Base-by-base conservation (phyloP, 2,888 invertebrate species). In the Sceliomorpha sp. region DNA sequence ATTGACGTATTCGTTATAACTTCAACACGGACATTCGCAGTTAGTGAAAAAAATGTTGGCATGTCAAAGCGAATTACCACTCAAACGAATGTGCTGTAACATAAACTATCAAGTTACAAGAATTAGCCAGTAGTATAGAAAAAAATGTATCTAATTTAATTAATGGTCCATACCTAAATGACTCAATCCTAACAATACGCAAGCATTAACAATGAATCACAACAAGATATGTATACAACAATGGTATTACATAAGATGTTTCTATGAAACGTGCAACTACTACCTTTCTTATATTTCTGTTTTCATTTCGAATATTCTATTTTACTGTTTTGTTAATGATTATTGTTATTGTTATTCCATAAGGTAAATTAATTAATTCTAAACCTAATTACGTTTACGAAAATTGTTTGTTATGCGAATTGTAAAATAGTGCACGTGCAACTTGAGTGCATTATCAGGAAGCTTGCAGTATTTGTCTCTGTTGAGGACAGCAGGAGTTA, bases 161-260 rank as follows among this genome's bases (percentile, higher is more conserved):
- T 86, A 81, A 87, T 87, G 86, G 84, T 88, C 86, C 88, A 88
- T 88, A 88, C 88, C 88, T 88, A 88, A 88, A 86, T 88, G 88
- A 88, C 87, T 88, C 87, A 87, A 86, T 88, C 88, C 88, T 88
- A 88, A 87, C 83, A 87, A 88, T 86, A 88, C 86, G 88, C 88
- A 88, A 88, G 88, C 88, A 88, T 88, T 88, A 87, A 88, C 88
- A 88, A 88, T 88, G 88, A 88, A 88, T 87, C 84, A 88, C 86
- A 88, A 88, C 88, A 87, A 88, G 84, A 87, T 88, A 86, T 86
- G 87, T 87, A 86, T 87, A 88, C 87, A 86, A 84, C 83, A 86
- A 87, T 86, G 83, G 77, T 81, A 83, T 78, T 83, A 74, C 83
- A 82, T 80, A 79, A 80, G 77, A 83, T 84, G 75, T 84, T 81